Conservation (phyloP, 2,797 vertebrate species). For the Steatocranus sp. region DNA sequence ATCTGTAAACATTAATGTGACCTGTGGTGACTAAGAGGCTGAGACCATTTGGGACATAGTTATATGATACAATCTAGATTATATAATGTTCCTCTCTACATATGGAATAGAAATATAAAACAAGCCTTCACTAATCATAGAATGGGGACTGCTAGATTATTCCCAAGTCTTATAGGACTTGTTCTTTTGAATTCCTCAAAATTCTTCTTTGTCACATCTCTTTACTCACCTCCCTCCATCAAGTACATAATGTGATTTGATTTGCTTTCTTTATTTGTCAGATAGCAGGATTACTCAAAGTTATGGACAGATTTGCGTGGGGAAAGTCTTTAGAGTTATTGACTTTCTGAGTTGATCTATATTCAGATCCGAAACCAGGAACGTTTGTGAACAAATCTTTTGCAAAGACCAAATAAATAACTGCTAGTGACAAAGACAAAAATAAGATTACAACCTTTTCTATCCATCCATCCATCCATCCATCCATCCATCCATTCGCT, state of each 20-base stretch:
- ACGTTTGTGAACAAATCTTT: not conserved
- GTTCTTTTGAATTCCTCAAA: not conserved
- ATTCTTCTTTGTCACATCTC: not conserved
- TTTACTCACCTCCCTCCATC: not conserved
- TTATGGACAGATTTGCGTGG: not conserved
- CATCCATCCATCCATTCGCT: too few relatives aligned
- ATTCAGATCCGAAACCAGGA: not conserved
- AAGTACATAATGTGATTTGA: not conserved
- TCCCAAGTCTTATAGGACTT: not conserved
- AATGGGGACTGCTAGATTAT: not conserved
- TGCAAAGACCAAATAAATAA: not conserved
- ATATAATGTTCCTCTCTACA: fast-evolving
- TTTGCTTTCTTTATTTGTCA: not conserved
- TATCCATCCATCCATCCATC: too few relatives aligned
- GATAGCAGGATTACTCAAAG: not conserved
- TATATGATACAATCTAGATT: not conserved
- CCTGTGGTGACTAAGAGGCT: not conserved
- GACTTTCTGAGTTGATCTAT: not conserved
- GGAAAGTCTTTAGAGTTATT: fast-evolving
- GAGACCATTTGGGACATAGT: not conserved
- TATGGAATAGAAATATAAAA: not conserved
- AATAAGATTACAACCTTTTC: not conserved
- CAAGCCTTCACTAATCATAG: not conserved
- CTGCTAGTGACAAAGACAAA: not conserved
- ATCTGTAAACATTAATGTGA: not conserved